Conservation (phyloP, 2,113 vertebrate genomes). For the Haemorhous mexicanus region DNA sequence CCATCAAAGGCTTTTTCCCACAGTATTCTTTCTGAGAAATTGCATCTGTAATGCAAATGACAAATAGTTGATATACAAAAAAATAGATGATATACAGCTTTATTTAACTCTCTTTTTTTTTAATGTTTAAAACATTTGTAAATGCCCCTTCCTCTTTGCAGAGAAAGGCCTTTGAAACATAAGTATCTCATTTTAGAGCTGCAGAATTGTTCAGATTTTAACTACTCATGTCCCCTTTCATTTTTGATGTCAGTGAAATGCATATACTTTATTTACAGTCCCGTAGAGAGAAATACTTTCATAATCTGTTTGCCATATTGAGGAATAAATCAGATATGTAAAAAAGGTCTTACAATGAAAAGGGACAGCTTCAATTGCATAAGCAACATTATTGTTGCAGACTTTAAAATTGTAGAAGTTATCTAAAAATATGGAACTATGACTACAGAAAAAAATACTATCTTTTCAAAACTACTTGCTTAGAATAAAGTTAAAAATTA, state of each 20-base stretch:
- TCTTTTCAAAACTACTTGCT: background rate
- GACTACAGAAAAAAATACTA: background rate
- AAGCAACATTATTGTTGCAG: background rate
- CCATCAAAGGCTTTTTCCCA: background rate
- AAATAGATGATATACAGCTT: constrained; percentile 2
- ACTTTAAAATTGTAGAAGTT: background rate
- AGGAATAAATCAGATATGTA: background rate
- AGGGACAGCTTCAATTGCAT: background rate
- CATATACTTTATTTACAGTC: background rate
- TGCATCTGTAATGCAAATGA: constrained; percentile 4
- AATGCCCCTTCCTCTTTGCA: background rate
- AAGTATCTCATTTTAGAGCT: constrained; percentile 25
- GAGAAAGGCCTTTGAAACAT: background rate
- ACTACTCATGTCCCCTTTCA: constrained; percentile 38
- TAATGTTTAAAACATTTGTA: background rate
- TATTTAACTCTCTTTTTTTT: background rate
- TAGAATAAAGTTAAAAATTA: background rate
- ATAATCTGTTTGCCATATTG: background rate
- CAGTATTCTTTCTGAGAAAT: background rate
- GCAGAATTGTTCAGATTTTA: constrained; percentile 47
- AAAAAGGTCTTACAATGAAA: background rate
- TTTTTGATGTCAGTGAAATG: background rate
- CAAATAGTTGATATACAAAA: constrained; percentile 22
- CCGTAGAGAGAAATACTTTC: background rate
- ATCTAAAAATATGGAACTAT: background rate